Percentiles rank a stretch among this genome's conserved stretches.
These are phyloP conservation scores for Ormyrus rosae DNA, from an alignment of 2,888 invertebrate species.

Conservation along the genomic window DNA sequence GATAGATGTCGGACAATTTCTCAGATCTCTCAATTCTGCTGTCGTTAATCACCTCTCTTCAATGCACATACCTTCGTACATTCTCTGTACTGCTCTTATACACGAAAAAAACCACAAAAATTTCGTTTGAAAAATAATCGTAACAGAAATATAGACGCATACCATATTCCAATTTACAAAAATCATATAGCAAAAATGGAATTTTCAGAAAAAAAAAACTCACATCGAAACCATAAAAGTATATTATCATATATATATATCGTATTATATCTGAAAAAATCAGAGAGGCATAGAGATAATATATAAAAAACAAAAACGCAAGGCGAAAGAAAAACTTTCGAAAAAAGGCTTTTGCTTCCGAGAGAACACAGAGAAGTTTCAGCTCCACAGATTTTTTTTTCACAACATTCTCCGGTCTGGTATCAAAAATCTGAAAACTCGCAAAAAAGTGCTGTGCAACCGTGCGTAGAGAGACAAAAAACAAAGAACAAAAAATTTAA, in stretches of 20 bases:
- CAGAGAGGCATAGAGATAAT: background rate
- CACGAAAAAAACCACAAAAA: constrained; percentile 41
- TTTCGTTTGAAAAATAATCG: constrained; percentile 29
- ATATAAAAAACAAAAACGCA: constrained; percentile 18
- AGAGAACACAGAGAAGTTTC: constrained; percentile 53
- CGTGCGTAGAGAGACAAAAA: constrained; percentile 47
- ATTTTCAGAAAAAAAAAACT: constrained; percentile 39
- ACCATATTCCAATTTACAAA: constrained; percentile 24
- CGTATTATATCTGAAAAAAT: constrained; percentile 13
- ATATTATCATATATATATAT: constrained; percentile 10
- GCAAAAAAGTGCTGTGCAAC: constrained; percentile 57
- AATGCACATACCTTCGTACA: constrained; percentile 48
- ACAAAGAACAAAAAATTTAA: background rate
- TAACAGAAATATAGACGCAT: background rate
- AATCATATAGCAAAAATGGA: constrained; percentile 34
- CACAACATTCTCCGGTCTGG: constrained; percentile 56
- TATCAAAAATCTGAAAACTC: constrained; percentile 59
- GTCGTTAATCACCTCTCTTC: constrained; percentile 46
- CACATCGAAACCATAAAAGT: constrained; percentile 36
- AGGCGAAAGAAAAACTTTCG: constrained; percentile 15
- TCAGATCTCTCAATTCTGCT: constrained; percentile 55
- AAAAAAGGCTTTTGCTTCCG: constrained; percentile 34
- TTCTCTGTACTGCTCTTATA: constrained; percentile 44
- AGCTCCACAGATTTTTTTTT: constrained; percentile 54
- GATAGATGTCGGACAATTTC: constrained; percentile 44